Base-by-base conservation (phyloP, 2,113 vertebrate genomes). In the Amblyornis subalaris region DNA sequence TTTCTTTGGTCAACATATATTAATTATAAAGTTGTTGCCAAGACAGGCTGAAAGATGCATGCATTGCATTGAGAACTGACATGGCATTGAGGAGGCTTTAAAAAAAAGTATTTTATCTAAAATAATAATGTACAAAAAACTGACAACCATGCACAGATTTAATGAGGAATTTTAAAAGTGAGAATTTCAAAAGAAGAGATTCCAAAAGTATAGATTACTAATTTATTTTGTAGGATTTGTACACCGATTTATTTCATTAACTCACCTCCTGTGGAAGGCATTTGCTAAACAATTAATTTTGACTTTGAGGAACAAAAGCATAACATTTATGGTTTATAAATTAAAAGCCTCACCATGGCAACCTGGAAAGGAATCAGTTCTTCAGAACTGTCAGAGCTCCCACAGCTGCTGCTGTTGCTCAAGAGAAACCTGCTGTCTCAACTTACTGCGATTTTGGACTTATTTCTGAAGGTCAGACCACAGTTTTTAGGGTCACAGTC, bases 261-360 rank as follows among this genome's bases (percentile, higher is more conserved):
- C 61, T 42, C 14, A 65, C 11, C 38, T 76, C n/a, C 90, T 64
- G 35, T 78, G 69, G 54, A 53, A 81, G 38, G 28, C 16, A 62
- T 75, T 85, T 2, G 1, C 42, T 69, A 64, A 92, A 84, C 85
- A 94, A 97, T 94, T 96, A 94, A 84, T 89, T 89, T 87, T 86
- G 60, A 70, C 48, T 93, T 85, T 86, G 72, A 95, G 53, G 45
- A 93, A 48, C 12, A 80, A 58, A 82, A 87, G 58, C 35, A 29
- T 88, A 85, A 65, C 60, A 51, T 69, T 95, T 91, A 88, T 42
- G 25, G 42, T 47, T 91, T 90, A 65, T 80, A 91, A 93, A 92
- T 89, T 66, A 92, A 85, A 94, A 93, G 22, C 7, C 65, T 97
- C 88, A 88, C 96, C 91, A 96, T 91, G 77, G 93, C 70, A 97